A percentile compares a stretch with the other conserved stretches of the same genome.
Conservation (phyloP, 2,888 invertebrate genomes). For the Apodemia zela region DNA sequence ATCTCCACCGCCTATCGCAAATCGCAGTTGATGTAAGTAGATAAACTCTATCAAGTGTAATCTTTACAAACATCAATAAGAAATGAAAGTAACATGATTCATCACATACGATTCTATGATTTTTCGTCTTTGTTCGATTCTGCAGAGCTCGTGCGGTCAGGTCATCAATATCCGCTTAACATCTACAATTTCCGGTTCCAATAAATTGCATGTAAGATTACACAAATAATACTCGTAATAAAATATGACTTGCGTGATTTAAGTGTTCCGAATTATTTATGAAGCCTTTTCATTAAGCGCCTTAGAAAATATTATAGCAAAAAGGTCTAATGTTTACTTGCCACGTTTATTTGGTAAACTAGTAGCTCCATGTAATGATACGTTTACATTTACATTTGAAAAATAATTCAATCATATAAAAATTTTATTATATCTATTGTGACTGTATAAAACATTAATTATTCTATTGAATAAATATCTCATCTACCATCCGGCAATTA, state of each 20-base stretch:
- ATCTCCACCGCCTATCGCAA: background rate
- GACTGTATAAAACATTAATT: no score
- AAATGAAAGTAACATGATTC: slow-evolving; percentile 14
- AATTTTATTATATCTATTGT: no score
- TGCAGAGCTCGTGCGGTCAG: background rate
- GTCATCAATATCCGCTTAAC: background rate
- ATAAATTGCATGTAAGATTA: background rate
- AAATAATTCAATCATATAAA: no score
- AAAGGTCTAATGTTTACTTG: background rate
- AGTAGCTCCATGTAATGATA: no score
- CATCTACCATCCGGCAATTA: no score
- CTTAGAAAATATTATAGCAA: background rate
- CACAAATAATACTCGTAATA: slow-evolving; percentile 11
- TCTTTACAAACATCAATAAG: background rate
- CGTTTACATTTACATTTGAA: no score
- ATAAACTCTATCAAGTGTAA: background rate
- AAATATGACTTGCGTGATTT: background rate
- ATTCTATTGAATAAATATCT: no score
- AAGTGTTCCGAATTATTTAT: background rate
- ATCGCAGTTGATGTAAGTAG: background rate
- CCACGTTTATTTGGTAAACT: background rate
- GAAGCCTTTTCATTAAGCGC: background rate
- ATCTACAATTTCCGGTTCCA: background rate
- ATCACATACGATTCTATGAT: background rate
- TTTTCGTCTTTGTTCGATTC: background rate